Evolutionary conservation across 2,113 vertebrate genomes (phyloP).

Genomic region (Protobothrops flavoviridis): DNA sequence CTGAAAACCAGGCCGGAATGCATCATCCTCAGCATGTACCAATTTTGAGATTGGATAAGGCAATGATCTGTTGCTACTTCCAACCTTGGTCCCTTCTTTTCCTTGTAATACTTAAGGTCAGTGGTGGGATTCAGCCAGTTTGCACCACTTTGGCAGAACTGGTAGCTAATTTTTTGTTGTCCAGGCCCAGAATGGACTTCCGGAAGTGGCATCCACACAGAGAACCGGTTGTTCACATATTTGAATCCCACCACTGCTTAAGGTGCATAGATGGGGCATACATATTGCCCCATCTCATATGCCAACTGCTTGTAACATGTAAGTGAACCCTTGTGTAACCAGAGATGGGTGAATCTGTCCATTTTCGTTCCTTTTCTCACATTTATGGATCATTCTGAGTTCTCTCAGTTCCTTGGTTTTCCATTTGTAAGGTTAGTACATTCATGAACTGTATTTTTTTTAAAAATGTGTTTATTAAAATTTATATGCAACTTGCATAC

Average conservation of each 20-base stretch:
- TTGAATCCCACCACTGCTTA: too few relatives aligned
- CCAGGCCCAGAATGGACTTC: too few relatives aligned
- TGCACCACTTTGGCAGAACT: too few relatives aligned
- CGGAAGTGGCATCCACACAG: too few relatives aligned
- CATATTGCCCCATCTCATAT: neutral
- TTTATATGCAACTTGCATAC: neutral
- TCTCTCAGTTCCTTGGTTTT: neutral
- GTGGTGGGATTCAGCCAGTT: too few relatives aligned
- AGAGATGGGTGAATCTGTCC: neutral
- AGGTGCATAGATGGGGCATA: neutral
- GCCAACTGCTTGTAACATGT: neutral
- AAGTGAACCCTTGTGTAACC: neutral
- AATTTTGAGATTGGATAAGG: neutral
- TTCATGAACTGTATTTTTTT: neutral
- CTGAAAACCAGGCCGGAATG: too few relatives aligned
- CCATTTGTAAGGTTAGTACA: neutral
- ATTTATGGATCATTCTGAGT: neutral
- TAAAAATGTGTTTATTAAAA: neutral
- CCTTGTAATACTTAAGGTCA: neutral
- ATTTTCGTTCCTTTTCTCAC: neutral
- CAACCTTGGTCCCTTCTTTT: neutral
- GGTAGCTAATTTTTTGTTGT: too few relatives aligned
- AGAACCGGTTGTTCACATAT: too few relatives aligned
- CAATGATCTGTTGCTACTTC: neutral
- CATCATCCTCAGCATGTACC: neutral